Evolutionary conservation across 1,140 invertebrate species (phyloP).

Genomic region (Pemphigus obesinymphae): DNA sequence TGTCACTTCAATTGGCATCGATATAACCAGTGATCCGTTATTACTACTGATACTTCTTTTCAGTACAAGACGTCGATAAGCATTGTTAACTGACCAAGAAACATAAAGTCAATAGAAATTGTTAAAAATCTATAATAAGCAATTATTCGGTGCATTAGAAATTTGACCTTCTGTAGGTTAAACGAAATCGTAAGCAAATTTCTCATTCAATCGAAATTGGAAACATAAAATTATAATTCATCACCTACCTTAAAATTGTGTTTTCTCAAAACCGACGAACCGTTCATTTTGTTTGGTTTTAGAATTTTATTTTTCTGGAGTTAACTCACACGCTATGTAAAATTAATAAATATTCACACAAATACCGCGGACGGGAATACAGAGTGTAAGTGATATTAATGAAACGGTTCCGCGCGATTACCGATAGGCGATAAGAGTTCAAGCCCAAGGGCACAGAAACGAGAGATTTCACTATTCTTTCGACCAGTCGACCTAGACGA

Average conservation of each 20-base stretch:
- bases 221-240: neutral
- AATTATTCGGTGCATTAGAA: too few relatives aligned
- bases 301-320: neutral
- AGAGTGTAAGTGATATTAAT: neutral
- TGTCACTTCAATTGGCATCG: neutral
- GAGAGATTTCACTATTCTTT: too few relatives aligned
- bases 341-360: neutral
- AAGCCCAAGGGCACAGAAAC: conserved; percentile 10
- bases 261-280: conserved; percentile 28
- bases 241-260: neutral
- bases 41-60: too few relatives aligned
- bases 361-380: too few relatives aligned
- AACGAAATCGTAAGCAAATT: neutral
- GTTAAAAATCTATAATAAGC: too few relatives aligned
- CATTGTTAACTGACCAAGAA: neutral
- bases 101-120: neutral
- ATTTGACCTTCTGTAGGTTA: conserved; percentile 38
- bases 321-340: neutral
- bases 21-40: too few relatives aligned
- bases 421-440: neutral
- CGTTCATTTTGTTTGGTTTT: conserved; percentile 12
- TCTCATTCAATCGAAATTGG: too few relatives aligned
- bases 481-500: too few relatives aligned
- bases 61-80: too few relatives aligned
- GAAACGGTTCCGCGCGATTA: too few relatives aligned